Evolutionary conservation across 1,140 invertebrate genomes (phyloP).

Genomic region (Nasonia giraulti): DNA sequence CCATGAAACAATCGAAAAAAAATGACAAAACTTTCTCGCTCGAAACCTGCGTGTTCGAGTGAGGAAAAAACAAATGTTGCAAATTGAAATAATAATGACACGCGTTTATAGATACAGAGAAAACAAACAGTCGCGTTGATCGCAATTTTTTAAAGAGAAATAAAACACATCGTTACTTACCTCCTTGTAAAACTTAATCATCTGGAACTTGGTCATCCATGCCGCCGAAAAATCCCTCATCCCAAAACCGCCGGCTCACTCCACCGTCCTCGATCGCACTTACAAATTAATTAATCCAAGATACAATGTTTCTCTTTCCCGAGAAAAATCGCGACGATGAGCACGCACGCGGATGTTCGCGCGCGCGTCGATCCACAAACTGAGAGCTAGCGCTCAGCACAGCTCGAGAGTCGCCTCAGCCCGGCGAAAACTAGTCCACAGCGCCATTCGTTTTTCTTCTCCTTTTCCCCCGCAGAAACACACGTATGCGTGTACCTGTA

Average conservation of each 20-base stretch:
- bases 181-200: constrained; percentile 47
- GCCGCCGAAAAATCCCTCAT: constrained; percentile 15
- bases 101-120: not conserved
- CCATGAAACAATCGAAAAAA: not conserved
- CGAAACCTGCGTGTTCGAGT: not conserved
- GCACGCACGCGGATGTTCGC: not conserved
- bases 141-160: not conserved
- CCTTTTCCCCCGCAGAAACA: constrained; percentile 2
- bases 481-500: not conserved
- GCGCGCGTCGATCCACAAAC: constrained; percentile 18
- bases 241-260: not conserved
- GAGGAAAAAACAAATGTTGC: no score
- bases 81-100: not conserved
- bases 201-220: constrained; percentile 31
- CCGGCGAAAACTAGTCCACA: constrained; percentile 45
- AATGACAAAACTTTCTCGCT: not conserved
- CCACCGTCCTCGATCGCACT: not conserved
- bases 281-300: not conserved
- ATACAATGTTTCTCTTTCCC: no score
- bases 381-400: not conserved
- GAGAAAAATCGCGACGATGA: not conserved
- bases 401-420: not conserved
- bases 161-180: constrained; percentile 5
- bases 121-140: not conserved
- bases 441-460: constrained; percentile 25